phyloP scores from a whole-genome alignment of 2,888 invertebrate genomes.

The Acanthoscelides obtectus region DNA sequence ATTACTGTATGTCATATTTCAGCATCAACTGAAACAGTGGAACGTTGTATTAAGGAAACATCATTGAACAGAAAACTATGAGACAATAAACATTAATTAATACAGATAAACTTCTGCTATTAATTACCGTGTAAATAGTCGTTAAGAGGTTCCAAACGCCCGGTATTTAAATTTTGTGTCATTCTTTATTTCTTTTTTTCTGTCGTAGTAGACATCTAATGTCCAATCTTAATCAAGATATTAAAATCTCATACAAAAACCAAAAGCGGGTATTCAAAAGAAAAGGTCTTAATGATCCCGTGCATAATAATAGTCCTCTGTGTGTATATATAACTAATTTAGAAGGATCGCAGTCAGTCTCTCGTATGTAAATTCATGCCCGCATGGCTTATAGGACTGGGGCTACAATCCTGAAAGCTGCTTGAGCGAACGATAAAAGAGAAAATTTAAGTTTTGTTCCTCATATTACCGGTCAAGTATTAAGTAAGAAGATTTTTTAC shows the following conservation, averaged over 20 bases:
- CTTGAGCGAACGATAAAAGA: too few species aligned
- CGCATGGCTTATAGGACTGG: background rate
- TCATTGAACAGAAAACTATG: background rate
- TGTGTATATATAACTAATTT: constrained; percentile 24
- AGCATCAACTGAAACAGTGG: background rate
- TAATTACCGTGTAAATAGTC: constrained; percentile 8
- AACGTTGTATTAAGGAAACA: background rate
- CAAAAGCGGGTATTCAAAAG: constrained; percentile 6
- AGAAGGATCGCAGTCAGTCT: constrained; percentile 18
- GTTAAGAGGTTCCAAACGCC: background rate
- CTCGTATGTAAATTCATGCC: constrained; percentile 6
- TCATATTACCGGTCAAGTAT: too few species aligned
- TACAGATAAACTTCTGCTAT: background rate
- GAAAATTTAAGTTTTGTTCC: too few species aligned
- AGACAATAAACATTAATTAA: background rate
- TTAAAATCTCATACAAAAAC: constrained; percentile 13
- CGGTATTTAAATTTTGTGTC: constrained; percentile 5
- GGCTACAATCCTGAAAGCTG: background rate
- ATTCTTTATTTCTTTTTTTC: background rate
- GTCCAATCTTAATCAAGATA: constrained; percentile 11
- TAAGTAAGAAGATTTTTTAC: too few species aligned
- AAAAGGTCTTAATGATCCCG: constrained; percentile 19
- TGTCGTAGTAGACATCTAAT: background rate
- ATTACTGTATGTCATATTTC: background rate
- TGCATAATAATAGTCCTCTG: constrained; percentile 18